Evolutionary conservation across 2,113 vertebrate genomes (phyloP), one percentile per base, ranked within the genome.

Genomic region (Tinamus guttatus): DNA sequence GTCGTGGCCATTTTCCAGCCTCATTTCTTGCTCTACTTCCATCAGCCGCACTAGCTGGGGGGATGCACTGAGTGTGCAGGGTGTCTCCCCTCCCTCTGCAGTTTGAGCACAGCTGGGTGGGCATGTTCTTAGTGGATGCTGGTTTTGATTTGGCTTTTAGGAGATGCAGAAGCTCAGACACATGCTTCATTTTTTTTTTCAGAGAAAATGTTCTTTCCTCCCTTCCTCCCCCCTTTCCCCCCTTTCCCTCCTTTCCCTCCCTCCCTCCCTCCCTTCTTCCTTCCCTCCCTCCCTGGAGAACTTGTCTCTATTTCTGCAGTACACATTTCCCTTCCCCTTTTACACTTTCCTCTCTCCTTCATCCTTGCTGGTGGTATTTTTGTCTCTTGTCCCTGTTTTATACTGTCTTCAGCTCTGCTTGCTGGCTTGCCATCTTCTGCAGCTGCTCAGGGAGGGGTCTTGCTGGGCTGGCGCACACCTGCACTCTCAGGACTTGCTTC

Each of bases 121-220:
- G 32, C 1, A 1, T 22, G 49, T 45, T 22, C 1, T 0, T 1
- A n/a, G 11, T 27, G 41, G 21, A 22, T 68, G 28, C 65, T 47
- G 79, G 34, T 10, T 1, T 68, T 21, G 45, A 24, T 65, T 68
- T 0, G 2, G 21, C 56, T 85, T 5, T 47, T 59, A 11, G 73
- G 47, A 73, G 65, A 60, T 93, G 36, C 51, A 70, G 73, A 58
- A 74, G 22, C 36, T 45, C 64, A 78, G 20, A 8, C 11, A n/a
- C 30, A 28, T 2, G 2, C 2, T 24, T 49, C 12, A 40, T 38
- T 83, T 22, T 49, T 49, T 32, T 38, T 84, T 18, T 3, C 45
- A 19, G 36, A 43, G 43, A 87, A 82, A 89, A 81, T 5, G 5
- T 21, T n/a, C n/a, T n/a, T n/a, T n/a, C 40, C 12, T 69, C 43